Conservation (phyloP, 2,888 invertebrate genomes). For the Nomada hirtipes region DNA sequence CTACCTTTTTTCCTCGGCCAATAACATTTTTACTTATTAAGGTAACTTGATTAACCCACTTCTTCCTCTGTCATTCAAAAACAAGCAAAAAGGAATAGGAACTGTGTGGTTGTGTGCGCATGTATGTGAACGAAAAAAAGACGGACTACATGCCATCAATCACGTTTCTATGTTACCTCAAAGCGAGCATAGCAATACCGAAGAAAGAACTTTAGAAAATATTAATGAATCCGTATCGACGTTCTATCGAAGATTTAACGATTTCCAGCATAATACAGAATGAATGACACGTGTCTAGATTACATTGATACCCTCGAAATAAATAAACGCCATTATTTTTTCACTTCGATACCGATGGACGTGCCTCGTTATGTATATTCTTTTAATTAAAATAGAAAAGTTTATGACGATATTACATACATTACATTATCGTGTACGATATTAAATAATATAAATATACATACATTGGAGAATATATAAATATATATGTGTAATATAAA, state of each 20-base stretch:
- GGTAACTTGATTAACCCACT: slow-evolving; percentile 15
- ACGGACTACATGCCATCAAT: neutral
- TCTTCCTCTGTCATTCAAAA: neutral
- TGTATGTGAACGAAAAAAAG: neutral
- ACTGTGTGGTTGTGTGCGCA: neutral
- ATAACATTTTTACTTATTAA: slow-evolving; percentile 11
- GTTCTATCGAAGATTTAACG: slow-evolving; percentile 19
- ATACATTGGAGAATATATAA: too few species aligned
- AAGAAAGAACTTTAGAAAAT: slow-evolving; percentile 18
- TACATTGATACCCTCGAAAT: neutral
- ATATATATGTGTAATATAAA: too few species aligned
- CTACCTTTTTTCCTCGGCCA: neutral
- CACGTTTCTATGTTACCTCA: neutral
- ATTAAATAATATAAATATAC: too few species aligned
- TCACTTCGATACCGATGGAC: neutral
- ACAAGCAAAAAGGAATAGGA: neutral
- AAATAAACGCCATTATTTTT: neutral
- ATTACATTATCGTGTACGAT: too few species aligned
- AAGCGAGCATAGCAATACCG: neutral
- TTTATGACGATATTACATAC: neutral
- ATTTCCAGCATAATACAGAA: neutral
- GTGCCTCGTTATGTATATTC: neutral
- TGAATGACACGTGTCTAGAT: slow-evolving; percentile 1
- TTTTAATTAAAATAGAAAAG: neutral
- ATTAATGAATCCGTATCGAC: slow-evolving; percentile 26